phyloP scores from a whole-genome alignment of 2,797 vertebrate genomes.

The Gephyroberyx darwinii region DNA sequence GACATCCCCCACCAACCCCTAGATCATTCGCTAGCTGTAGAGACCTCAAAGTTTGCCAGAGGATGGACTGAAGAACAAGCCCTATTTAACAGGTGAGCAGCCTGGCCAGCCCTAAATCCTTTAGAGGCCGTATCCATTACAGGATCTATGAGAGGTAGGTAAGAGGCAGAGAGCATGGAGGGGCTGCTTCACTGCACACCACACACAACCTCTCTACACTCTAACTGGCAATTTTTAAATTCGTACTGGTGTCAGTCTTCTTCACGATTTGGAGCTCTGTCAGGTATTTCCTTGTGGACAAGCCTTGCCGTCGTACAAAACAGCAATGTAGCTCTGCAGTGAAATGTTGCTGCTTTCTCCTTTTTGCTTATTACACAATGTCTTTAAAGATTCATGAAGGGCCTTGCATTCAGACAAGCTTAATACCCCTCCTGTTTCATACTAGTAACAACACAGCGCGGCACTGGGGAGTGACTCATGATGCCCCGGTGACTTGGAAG shows the following conservation, averaged over 20 bases:
- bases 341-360: conserved; percentile 15
- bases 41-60: conserved; percentile 43
- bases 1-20: not conserved
- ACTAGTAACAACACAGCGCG: conserved; percentile 54
- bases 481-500: conserved; percentile 69
- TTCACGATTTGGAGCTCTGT: conserved; percentile 65
- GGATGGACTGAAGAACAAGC: conserved; percentile 35
- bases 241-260: conserved; percentile 72
- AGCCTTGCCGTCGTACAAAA: conserved; percentile 46
- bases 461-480: conserved; percentile 70
- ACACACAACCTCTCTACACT: conserved; percentile 56
- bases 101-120: conserved; percentile 64
- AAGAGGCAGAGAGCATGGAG: conserved; percentile 64
- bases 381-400: conserved; percentile 71
- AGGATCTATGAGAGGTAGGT: conserved; percentile 69
- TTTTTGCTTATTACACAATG: conserved; percentile 41
- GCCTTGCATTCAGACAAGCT: conserved; percentile 63
- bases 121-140: conserved; percentile 73
- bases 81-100: conserved; percentile 70
- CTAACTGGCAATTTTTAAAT: conserved; percentile 75
- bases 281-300: conserved; percentile 63
- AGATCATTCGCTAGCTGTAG: conserved; percentile 38
- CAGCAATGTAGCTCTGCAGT: conserved; percentile 54
- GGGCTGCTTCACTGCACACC: conserved; percentile 70
- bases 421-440: conserved; percentile 65